phyloP scores from a whole-genome alignment of 2,797 vertebrate genomes.

The Corythornis leucogaster region DNA sequence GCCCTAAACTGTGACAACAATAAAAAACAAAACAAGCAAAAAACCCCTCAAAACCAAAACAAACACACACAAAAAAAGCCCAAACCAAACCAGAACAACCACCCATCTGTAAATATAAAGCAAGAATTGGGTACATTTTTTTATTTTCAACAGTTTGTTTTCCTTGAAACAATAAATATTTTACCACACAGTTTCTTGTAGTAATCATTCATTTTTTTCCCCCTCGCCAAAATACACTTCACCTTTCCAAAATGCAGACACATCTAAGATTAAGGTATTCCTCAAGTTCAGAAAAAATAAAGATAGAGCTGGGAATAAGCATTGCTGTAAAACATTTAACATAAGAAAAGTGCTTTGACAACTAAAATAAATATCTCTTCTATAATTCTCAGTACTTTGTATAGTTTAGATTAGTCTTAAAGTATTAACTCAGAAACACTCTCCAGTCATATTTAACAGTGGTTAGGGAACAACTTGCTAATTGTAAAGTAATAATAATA shows the following conservation, averaged over 20 bases:
- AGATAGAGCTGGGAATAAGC: not conserved
- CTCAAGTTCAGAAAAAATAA: not conserved
- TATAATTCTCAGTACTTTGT: not conserved
- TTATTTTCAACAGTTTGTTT: not conserved
- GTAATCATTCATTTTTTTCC: not conserved
- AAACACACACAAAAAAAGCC: too few relatives aligned
- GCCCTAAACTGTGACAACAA: too few relatives aligned
- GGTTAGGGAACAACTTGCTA: conserved; percentile 1
- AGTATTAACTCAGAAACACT: not conserved
- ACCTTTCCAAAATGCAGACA: not conserved
- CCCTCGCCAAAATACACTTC: not conserved
- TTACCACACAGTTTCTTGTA: not conserved
- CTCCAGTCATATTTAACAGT: not conserved
- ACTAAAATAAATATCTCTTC: not conserved
- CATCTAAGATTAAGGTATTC: not conserved
- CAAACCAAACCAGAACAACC: too few relatives aligned
- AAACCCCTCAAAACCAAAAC: too few relatives aligned
- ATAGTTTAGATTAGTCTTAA: not conserved
- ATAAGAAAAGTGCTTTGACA: not conserved
- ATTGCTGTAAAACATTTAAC: not conserved
- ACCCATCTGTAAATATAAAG: not conserved
- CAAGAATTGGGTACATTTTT: not conserved
- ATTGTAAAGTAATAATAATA: conserved; percentile 27
- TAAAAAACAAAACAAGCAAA: too few relatives aligned
- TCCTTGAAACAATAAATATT: not conserved